Evolutionary conservation across 2,888 invertebrate genomes (phyloP).

Genomic region (Chrysodeixis includens): DNA sequence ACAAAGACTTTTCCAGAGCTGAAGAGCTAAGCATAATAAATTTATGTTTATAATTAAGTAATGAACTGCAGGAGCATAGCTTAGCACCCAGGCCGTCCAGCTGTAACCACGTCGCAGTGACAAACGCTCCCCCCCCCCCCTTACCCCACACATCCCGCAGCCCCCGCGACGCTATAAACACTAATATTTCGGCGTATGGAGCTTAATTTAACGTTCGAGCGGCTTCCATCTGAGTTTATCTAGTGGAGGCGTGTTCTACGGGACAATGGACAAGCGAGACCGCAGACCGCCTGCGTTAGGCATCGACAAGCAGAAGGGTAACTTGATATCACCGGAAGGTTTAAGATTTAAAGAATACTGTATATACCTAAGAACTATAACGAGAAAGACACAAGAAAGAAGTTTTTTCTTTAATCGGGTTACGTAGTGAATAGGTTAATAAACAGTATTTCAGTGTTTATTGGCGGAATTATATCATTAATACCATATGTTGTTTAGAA

Average conservation of each 20-base stretch:
- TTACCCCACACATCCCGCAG: too few relatives aligned
- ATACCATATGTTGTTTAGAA: not conserved
- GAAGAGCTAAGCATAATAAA: too few relatives aligned
- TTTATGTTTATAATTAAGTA: too few relatives aligned
- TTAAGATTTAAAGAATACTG: too few relatives aligned
- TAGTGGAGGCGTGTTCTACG: conserved; percentile 16
- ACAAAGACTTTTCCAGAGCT: too few relatives aligned
- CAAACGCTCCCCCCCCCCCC: not conserved
- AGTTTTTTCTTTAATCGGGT: too few relatives aligned
- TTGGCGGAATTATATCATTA: not conserved
- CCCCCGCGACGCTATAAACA: not conserved
- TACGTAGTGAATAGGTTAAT: too few relatives aligned
- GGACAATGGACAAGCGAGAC: conserved; percentile 23
- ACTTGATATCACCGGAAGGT: not conserved
- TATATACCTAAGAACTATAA: too few relatives aligned
- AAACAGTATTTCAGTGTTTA: too few relatives aligned
- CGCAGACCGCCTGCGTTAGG: not conserved
- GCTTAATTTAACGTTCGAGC: conserved; percentile 41
- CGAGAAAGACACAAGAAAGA: too few relatives aligned
- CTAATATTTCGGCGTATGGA: conserved; percentile 8
- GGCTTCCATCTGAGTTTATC: conserved; percentile 24
- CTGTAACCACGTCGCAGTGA: not conserved
- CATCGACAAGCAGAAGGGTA: conserved; percentile 8
- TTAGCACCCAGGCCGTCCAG: too few relatives aligned
- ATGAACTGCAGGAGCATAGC: too few relatives aligned